phyloP scores from a whole-genome alignment of 2,888 invertebrate genomes.

The Tenthredo scrophulariae region DNA sequence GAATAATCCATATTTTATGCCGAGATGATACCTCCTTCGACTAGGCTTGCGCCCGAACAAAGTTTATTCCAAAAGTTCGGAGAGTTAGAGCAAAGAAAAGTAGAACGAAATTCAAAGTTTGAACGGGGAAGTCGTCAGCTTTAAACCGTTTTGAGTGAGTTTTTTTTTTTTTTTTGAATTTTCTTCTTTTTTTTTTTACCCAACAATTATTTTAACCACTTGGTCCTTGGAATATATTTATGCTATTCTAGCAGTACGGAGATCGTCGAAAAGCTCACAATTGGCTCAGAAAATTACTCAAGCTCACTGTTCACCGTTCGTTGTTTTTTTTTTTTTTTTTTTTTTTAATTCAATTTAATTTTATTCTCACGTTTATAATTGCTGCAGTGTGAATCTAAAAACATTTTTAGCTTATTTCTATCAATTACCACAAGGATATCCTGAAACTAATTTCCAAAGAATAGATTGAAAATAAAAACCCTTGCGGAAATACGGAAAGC shows the following conservation, averaged over 20 bases:
- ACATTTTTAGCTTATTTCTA: background rate
- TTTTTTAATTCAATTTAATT: too few relatives aligned
- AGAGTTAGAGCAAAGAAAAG: constrained; percentile 56
- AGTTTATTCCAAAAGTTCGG: constrained; percentile 73
- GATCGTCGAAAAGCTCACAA: background rate
- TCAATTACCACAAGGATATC: background rate
- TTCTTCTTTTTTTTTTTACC: background rate
- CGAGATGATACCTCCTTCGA: constrained; percentile 70
- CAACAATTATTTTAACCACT: constrained; percentile 26
- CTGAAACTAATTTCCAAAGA: background rate
- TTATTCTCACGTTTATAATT: background rate
- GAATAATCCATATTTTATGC: constrained; percentile 77
- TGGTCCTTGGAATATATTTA: background rate
- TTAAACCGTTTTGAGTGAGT: constrained; percentile 20
- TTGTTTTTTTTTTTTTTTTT: background rate
- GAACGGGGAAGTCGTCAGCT: constrained; percentile 43
- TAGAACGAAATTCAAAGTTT: constrained; percentile 48
- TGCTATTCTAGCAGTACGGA: background rate
- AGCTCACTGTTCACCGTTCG: background rate
- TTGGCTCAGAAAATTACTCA: background rate
- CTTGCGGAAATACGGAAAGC: background rate
- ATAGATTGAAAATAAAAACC: background rate
- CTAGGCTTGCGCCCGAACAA: constrained; percentile 65
- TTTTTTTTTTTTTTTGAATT: constrained; percentile 9
- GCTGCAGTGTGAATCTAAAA: background rate